phyloP scores from a whole-genome alignment of 2,797 vertebrate species.

The Urocyon cinereoargenteus region DNA sequence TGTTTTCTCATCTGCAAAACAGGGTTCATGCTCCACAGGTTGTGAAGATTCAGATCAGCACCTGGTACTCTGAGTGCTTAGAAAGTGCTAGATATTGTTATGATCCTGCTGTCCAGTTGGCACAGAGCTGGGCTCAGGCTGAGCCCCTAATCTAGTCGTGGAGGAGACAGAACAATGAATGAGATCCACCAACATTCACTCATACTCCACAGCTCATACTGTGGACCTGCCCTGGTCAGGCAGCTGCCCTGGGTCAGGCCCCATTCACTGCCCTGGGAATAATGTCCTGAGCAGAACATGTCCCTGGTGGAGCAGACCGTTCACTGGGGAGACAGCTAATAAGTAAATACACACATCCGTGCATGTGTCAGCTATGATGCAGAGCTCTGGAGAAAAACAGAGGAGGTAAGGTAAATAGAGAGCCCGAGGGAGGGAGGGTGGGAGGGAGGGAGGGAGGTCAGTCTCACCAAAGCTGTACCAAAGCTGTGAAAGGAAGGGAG shows the following conservation, averaged over 20 bases:
- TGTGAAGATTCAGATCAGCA: neutral
- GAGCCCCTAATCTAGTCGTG: rapidly evolving
- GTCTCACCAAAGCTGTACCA: neutral
- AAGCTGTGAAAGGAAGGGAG: too few species aligned
- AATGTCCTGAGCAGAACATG: rapidly evolving
- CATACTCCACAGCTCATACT: rapidly evolving
- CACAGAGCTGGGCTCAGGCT: neutral
- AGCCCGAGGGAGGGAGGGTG: rapidly evolving
- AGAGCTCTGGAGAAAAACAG: neutral
- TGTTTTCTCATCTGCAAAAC: neutral
- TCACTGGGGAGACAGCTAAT: neutral
- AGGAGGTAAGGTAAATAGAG: neutral
- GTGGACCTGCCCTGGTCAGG: neutral
- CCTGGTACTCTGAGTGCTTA: rapidly evolving
- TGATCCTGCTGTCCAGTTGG: neutral
- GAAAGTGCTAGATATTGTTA: too few species aligned
- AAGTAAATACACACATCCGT: neutral
- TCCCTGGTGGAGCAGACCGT: neutral
- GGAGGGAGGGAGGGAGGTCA: too few species aligned
- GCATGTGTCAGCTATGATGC: neutral
- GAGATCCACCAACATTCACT: rapidly evolving
- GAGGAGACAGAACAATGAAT: rapidly evolving
- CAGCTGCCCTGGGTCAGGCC: neutral
- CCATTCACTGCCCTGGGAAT: neutral
- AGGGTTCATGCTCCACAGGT: neutral